Evolutionary conservation across 1,140 invertebrate genomes (phyloP).

Genomic region (Atta colombica): DNA sequence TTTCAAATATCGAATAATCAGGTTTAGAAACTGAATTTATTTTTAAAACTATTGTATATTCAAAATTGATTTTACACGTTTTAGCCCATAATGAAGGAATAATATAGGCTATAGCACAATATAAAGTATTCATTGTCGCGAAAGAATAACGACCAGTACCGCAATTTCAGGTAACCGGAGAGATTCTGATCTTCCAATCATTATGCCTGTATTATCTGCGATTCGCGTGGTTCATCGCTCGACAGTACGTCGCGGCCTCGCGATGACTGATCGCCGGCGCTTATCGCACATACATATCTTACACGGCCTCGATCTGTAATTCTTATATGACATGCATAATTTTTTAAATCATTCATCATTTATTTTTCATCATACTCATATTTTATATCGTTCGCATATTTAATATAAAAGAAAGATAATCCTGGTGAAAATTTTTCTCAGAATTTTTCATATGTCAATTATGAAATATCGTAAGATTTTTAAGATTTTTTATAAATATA

Average conservation of each 20-base stretch:
- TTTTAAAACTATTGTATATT: not conserved
- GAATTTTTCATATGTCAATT: no score
- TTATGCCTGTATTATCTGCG: constrained; percentile 46
- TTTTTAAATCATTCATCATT: constrained; percentile 40
- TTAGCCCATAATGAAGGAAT: not conserved
- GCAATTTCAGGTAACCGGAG: constrained; percentile 55
- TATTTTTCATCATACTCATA: constrained; percentile 7
- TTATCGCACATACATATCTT: constrained; percentile 32
- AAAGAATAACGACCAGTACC: constrained; percentile 42
- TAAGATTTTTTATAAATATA: no score
- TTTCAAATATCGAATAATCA: not conserved
- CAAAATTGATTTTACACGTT: not conserved
- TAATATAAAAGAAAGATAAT: not conserved
- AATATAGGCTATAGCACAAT: not conserved
- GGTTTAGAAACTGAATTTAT: not conserved
- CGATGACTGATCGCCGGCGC: constrained; percentile 41
- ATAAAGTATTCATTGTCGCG: constrained; percentile 45
- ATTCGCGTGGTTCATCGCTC: constrained; percentile 55
- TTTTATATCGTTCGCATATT: not conserved
- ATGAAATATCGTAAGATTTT: no score
- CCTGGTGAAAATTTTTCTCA: no score
- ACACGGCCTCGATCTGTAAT: constrained; percentile 52
- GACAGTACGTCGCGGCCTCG: constrained; percentile 12
- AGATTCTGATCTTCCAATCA: constrained; percentile 57
- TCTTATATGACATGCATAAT: constrained; percentile 52